Evolutionary conservation across 2,113 vertebrate genomes (phyloP).

Genomic region (Lepus timidus): DNA sequence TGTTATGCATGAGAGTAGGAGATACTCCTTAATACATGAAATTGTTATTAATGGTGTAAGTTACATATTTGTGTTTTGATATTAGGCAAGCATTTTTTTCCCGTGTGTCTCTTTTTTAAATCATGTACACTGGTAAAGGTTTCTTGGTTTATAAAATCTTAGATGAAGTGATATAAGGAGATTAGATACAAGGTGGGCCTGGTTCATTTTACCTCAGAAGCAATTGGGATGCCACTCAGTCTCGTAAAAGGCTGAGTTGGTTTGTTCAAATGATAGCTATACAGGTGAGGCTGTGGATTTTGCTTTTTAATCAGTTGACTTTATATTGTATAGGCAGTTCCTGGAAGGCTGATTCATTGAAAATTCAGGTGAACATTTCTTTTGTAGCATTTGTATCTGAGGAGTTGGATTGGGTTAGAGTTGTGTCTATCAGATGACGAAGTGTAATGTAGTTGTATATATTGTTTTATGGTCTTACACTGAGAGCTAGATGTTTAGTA

Average conservation of each 20-base stretch:
- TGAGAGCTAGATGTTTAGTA: conserved; percentile 18
- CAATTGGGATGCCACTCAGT: background rate
- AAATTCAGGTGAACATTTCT: background rate
- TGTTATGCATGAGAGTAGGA: background rate
- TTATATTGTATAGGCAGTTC: conserved; percentile 13
- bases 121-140: conserved; percentile 41
- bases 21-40: background rate
- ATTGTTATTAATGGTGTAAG: conserved; percentile 28
- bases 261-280: conserved; percentile 29
- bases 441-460: background rate
- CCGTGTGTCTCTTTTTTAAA: background rate
- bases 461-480: conserved; percentile 35
- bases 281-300: conserved; percentile 40
- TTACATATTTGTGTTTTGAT: conserved; percentile 2
- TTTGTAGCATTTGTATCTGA: background rate
- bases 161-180: conserved; percentile 61
- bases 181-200: conserved; percentile 41
- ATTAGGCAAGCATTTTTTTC: conserved; percentile 14
- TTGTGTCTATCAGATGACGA: background rate
- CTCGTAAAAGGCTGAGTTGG: conserved; percentile 51
- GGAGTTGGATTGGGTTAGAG: background rate
- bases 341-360: conserved; percentile 43
- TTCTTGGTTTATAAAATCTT: conserved; percentile 63
- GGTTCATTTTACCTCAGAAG: conserved; percentile 31
- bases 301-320: background rate